A percentile compares a stretch with the other conserved stretches of the same genome.
These are phyloP conservation scores for Tortricodes alternella DNA, from an alignment of 2,888 invertebrate genomes.

Conservation along the genomic window DNA sequence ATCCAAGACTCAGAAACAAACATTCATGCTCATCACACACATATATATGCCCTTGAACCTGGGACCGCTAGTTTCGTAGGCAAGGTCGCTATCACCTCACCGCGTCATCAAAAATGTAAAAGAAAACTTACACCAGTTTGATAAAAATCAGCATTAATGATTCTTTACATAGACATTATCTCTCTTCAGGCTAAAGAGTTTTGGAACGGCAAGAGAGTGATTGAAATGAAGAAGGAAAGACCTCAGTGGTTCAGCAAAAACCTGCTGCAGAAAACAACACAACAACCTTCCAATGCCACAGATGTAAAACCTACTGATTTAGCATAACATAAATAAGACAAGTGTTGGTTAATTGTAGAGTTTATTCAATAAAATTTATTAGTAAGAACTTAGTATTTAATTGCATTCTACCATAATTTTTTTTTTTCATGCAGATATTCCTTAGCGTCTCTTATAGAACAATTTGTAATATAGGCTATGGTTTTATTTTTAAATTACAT, in stretches of 20 bases:
- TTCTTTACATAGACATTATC: not conserved
- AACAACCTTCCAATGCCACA: slow-evolving; percentile 86
- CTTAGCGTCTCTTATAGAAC: not conserved
- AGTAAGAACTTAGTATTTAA: slow-evolving; percentile 19
- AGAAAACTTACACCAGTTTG: too few relatives aligned
- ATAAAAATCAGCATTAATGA: not conserved
- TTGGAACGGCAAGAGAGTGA: slow-evolving; percentile 88
- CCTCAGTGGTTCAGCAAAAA: slow-evolving; percentile 95
- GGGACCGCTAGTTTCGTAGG: too few relatives aligned
- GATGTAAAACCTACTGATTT: slow-evolving; percentile 89
- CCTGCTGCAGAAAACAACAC: slow-evolving; percentile 89
- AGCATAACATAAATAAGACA: slow-evolving; percentile 69
- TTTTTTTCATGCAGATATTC: not conserved
- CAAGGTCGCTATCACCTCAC: too few relatives aligned
- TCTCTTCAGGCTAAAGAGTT: slow-evolving; percentile 79
- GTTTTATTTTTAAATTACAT: slow-evolving; percentile 45
- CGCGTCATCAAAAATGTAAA: too few relatives aligned
- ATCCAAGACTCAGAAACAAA: too few relatives aligned
- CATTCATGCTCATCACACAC: too few relatives aligned
- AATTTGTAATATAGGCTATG: not conserved
- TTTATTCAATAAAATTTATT: slow-evolving; percentile 25
- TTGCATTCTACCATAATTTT: not conserved
- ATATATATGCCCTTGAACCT: too few relatives aligned
- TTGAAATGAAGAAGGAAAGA: slow-evolving; percentile 92
- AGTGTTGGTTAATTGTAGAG: slow-evolving; percentile 17